These are phyloP conservation scores for Vidua chalybeata DNA, from an alignment of 2,113 vertebrate genomes.

Conservation along the genomic window DNA sequence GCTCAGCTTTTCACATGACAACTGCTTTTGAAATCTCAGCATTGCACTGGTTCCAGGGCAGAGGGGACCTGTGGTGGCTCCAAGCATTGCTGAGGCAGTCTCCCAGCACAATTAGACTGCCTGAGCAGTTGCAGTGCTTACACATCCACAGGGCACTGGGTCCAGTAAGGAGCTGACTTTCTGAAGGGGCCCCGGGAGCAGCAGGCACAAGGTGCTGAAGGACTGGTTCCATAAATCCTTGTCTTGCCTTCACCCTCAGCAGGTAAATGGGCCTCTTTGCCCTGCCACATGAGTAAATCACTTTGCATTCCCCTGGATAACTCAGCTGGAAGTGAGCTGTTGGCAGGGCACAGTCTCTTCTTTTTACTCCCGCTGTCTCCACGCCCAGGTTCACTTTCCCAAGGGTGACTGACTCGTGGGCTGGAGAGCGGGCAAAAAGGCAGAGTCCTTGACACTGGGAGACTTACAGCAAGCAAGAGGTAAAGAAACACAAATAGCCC, in stretches of 20 bases:
- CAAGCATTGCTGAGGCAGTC: background rate
- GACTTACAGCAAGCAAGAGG: background rate
- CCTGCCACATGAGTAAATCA: background rate
- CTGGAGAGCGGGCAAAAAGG: background rate
- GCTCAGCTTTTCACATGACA: background rate
- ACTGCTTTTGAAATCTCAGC: background rate
- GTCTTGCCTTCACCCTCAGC: background rate
- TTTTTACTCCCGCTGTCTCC: background rate
- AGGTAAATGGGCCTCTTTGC: background rate
- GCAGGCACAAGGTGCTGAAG: background rate
- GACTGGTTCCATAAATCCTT: background rate
- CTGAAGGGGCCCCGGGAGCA: fast-evolving
- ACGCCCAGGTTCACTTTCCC: fast-evolving
- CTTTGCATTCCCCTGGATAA: background rate
- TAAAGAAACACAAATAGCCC: background rate
- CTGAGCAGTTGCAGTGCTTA: background rate
- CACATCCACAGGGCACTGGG: background rate
- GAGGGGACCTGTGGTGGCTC: background rate
- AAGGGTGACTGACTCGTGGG: fast-evolving
- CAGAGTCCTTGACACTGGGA: background rate
- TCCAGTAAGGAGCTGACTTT: background rate
- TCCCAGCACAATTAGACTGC: fast-evolving
- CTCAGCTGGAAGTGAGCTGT: background rate
- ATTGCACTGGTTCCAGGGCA: background rate
- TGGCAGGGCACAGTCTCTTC: background rate